Base-by-base conservation (phyloP, 2,888 invertebrate species). In the Sericinus montela region DNA sequence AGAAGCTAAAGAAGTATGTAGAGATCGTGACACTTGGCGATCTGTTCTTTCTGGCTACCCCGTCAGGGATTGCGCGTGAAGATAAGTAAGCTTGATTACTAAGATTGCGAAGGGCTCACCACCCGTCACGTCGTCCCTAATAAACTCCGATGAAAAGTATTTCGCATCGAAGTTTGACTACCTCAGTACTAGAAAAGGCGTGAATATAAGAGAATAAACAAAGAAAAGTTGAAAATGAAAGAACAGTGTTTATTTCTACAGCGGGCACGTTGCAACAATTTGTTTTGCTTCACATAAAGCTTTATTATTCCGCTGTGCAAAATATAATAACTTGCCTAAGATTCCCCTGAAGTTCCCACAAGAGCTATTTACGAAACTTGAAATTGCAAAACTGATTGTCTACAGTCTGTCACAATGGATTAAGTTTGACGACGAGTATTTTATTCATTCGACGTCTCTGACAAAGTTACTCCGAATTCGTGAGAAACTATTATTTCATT, bases 311-410 rank as follows among this genome's bases (percentile, higher is more conserved):
- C 47, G 29, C 29, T 15, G 47, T 37, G 43, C 32, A 32, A 48
- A 48, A 13, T 40, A 39, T 39, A 46, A 46, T 43, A 38, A 43
- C 48, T 38, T 13, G 14, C 28, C 16, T 46, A 25, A 46, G 28
- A 16, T 39, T 32, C 15, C 13, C 32, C 23, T 5, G 25, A 48
- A 49, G 38, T 35, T 43, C 16, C 28, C 34, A 13, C 48, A 34
- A 44, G 19, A 39, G 38, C 44, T 49, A 42, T 44, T 49, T 49
- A 25, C 43, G 39, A 44, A 49, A 49, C 44, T 49, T 49, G 44
- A 49, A 49, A 49, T 49, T 49, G 44, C 44, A 44, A 49, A 44
- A 49, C 49, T 39, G 49, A 49, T 49, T 49, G 44, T 49, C 49
- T 49, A n/a, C 35, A 49, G 44, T 48, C 37, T 32, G 43, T 49